These are phyloP conservation scores for Ficedula albicollis DNA, from an alignment of 2,797 vertebrate species.

Conservation along the genomic window DNA sequence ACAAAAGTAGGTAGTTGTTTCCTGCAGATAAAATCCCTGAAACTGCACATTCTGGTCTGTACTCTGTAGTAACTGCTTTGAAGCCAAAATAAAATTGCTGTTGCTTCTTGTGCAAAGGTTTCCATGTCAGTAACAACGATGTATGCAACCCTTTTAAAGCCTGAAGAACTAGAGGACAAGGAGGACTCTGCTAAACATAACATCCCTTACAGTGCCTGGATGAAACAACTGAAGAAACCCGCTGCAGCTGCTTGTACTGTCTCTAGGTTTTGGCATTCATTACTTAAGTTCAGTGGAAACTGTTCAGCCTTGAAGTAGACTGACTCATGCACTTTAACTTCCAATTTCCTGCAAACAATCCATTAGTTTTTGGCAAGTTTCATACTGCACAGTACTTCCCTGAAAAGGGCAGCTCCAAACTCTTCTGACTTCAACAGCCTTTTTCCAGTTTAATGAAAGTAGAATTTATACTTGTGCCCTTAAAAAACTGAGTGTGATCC, in stretches of 20 bases:
- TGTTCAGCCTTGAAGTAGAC: constrained; percentile 71
- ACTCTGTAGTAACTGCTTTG: background rate
- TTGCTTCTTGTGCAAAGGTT: background rate
- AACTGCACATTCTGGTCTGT: background rate
- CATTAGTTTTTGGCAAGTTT: constrained; percentile 72
- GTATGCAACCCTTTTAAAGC: background rate
- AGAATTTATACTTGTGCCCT: background rate
- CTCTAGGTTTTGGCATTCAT: constrained; percentile 69
- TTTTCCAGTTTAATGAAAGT: background rate
- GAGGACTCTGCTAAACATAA: background rate
- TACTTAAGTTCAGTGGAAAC: constrained; percentile 76
- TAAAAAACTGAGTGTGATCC: background rate
- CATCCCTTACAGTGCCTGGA: background rate
- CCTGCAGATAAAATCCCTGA: background rate
- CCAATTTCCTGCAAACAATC: constrained; percentile 75
- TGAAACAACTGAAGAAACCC: constrained; percentile 31
- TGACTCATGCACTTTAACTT: constrained; percentile 78
- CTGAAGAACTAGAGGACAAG: background rate
- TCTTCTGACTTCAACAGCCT: background rate
- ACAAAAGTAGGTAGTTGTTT: background rate
- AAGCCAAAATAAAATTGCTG: background rate
- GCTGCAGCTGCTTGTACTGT: constrained; percentile 25
- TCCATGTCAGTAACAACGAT: background rate
- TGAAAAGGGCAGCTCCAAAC: constrained; percentile 46
- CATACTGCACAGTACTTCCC: constrained; percentile 34